Evolutionary conservation across 2,113 vertebrate species (phyloP).

Genomic region (Melierax canorus): DNA sequence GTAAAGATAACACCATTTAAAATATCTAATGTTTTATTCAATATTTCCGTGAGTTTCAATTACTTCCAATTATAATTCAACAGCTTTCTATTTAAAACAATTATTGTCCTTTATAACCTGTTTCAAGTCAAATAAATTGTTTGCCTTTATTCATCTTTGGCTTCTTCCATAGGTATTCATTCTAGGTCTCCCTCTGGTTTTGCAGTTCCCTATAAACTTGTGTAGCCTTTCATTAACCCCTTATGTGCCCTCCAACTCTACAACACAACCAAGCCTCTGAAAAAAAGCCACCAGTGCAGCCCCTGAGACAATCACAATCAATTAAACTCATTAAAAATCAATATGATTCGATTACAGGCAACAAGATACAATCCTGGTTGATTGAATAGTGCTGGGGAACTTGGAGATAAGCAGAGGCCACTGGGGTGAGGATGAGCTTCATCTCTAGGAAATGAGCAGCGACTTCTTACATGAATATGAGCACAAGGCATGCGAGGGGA

Average conservation of each 20-base stretch:
- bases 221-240: conserved; percentile 37
- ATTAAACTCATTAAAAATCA: conserved; percentile 60
- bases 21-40: conserved; percentile 81
- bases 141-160: conserved; percentile 41
- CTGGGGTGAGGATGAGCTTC: background rate
- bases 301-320: conserved; percentile 28
- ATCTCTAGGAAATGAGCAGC: background rate
- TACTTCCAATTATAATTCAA: conserved; percentile 76
- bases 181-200: background rate
- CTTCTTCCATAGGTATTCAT: background rate
- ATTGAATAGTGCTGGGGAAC: background rate
- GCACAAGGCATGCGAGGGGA: background rate
- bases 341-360: conserved; percentile 2
- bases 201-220: background rate
- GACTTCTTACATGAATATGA: background rate
- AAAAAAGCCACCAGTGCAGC: background rate
- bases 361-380: background rate
- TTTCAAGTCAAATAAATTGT: conserved; percentile 68
- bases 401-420: background rate
- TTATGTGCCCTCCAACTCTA: background rate
- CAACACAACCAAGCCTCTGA: background rate
- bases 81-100: conserved; percentile 73
- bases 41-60: conserved; percentile 72
- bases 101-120: conserved; percentile 66
- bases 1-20: conserved; percentile 69